Base-by-base conservation (phyloP, 1,140 invertebrate genomes). In the Aphidius gifuensis region DNA sequence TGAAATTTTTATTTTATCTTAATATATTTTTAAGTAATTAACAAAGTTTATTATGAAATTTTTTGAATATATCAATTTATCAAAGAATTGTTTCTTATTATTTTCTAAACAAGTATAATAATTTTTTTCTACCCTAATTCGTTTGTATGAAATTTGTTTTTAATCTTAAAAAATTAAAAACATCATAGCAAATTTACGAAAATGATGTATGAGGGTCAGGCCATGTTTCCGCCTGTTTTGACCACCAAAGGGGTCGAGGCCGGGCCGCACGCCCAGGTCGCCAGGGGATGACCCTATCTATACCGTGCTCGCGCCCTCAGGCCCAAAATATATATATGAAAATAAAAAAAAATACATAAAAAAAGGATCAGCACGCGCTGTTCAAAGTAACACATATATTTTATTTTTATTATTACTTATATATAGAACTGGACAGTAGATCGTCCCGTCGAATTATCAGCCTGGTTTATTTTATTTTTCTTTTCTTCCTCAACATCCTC, bases 161-260 rank as follows among this genome's bases (percentile, higher is more conserved):
- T 58, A 50, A 48, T 58, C 42, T 32, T 32, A 46, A 6, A 32
- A 40, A 46, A 50, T 48, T 44, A 60, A 47, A 57, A 58, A 6
- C 56, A 38, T 6, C 56, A 54, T 42, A 48, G 50, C 50, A 67
- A 65, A 68, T 62, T 66, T 66, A 21, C 16, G 38, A 63, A 64
- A 60, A 61, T 66, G 66, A 67, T 80, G 66, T 79, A 81, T 71
- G 76, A 78, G 79, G 76, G 77, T 80, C 76, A 78, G 78, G 77
- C 72, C 74, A 77, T 81, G 78, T 81, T 76, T 78, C 79, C 76
- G 78, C 78, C 78, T 80, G 78, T 81, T 81, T 81, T 81, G 79
- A 81, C 79, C 79, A 73, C 79, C 73, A 74, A 78, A 74, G 74
- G 79, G 79, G 76, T 74, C 70, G 67, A 70, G 73, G 72, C 72